phyloP scores from a whole-genome alignment of 2,797 vertebrate species.

The Sciurus vulgaris region DNA sequence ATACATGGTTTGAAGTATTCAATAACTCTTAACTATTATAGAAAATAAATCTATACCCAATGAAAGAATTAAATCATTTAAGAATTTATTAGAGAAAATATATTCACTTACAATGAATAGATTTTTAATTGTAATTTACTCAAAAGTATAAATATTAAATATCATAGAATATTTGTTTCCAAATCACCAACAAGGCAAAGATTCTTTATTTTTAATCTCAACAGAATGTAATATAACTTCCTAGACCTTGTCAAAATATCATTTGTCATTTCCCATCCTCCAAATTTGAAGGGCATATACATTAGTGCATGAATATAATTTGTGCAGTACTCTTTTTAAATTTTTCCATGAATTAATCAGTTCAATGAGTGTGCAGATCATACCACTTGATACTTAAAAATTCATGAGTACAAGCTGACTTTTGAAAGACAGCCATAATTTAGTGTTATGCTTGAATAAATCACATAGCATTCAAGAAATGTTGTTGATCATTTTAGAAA shows the following conservation, averaged over 20 bases:
- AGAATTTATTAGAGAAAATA: background rate
- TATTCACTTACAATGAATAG: background rate
- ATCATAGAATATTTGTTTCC: background rate
- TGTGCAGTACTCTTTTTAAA: background rate
- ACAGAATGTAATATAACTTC: background rate
- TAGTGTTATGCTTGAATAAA: slow-evolving; percentile 76
- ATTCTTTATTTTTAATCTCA: background rate
- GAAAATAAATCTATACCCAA: background rate
- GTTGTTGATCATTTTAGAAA: slow-evolving; percentile 75
- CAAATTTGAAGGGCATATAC: slow-evolving; percentile 5
- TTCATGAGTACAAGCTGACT: slow-evolving; percentile 69
- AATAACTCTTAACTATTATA: background rate
- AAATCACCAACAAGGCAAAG: background rate
- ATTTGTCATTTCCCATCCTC: background rate
- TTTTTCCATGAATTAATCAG: slow-evolving; percentile 71
- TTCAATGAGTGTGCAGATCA: slow-evolving; percentile 57
- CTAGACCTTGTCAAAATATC: background rate
- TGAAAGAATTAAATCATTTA: slow-evolving; percentile 35
- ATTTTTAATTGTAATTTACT: slow-evolving; percentile 8
- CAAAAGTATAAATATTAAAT: background rate
- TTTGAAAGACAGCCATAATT: slow-evolving; percentile 78
- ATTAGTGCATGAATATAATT: slow-evolving; percentile 40
- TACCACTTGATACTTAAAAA: slow-evolving; percentile 71
- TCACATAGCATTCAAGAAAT: slow-evolving; percentile 72
- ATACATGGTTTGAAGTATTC: background rate